Percentiles rank a stretch among this genome's conserved stretches.
phyloP scores from a whole-genome alignment of 1,140 invertebrate species.

The Apis cerana region DNA sequence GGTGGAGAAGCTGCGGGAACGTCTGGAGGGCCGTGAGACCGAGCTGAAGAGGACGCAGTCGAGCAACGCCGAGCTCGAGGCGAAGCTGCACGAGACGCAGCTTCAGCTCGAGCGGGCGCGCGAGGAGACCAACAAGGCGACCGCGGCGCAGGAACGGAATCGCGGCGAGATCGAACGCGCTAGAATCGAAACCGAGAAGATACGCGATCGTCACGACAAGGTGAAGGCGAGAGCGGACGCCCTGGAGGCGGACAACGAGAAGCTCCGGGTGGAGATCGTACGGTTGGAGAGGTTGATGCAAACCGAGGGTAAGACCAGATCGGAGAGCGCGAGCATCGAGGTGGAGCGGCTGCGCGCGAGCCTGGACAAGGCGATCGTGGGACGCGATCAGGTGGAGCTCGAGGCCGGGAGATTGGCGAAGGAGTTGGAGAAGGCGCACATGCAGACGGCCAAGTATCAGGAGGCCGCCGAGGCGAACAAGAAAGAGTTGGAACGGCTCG shows the following conservation, averaged over 20 bases:
- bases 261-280: constrained; percentile 86
- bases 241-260: constrained; percentile 88
- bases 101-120: constrained; percentile 90
- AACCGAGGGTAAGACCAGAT: constrained; percentile 79
- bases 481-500: constrained; percentile 91
- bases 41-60: constrained; percentile 88
- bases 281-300: constrained; percentile 86
- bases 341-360: constrained; percentile 92
- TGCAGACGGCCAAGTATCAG: constrained; percentile 90
- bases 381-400: constrained; percentile 90
- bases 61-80: constrained; percentile 87
- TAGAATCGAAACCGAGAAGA: constrained; percentile 92
- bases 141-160: constrained; percentile 88
- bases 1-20: constrained; percentile 88
- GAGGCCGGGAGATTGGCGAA: constrained; percentile 92
- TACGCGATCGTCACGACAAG: constrained; percentile 91
- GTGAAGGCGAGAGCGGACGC: constrained; percentile 86
- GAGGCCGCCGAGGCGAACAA: constrained; percentile 89
- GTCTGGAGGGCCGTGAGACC: constrained; percentile 86
- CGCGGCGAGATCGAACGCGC: constrained; percentile 89
- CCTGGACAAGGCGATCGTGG: constrained; percentile 90
- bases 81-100: constrained; percentile 89
- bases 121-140: constrained; percentile 88
- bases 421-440: constrained; percentile 92
- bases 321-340: constrained; percentile 84